Evolutionary conservation across 2,888 invertebrate genomes (phyloP), one percentile per base, ranked within the genome.

Genomic region (Epistrophella euchroma): DNA sequence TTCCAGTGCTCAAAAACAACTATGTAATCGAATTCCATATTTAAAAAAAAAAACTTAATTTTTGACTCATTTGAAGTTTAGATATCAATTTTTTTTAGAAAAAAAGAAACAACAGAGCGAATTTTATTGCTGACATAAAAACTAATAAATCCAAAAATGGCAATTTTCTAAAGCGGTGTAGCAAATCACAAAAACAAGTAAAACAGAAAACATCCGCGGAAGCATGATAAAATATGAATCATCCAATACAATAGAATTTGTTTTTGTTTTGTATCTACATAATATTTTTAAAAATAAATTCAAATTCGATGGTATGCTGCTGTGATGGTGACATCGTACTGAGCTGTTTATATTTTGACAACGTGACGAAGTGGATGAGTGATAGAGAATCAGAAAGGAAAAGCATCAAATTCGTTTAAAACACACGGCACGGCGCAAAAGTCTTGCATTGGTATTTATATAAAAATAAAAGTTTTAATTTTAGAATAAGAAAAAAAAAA

Each of bases 391-490:
- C 68, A 73, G 43, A 50, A 19, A 56, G 43, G 19, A 62, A 50
- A 62, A 55, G n/a, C 72, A 62, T 37, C 45, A 28, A 64, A 55
- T 64, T 66, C 22, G 28, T 35, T 66, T 58, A 55, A n/a, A 50
- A 76, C 7, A 19, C 56, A 73, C 37, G 58, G 10, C 76, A 73
- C 79, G 55, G 37, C 43, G 47, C 25, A 66, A 35, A 66, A 66
- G 66, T 62, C 74, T 50, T 80, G 80, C 84, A 85, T 80, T 80
- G 80, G 80, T 85, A 80, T 85, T 85, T 85, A 85, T 80, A 60
- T n/a, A 78, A 50, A 72, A 71, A 79, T 35, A 47, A 52, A 66
- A 71, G 47, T 75, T 79, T 25, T 79, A 79, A 84, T 22, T 79
- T 84, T 84, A 84, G 84, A 84, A 52, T 37, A 58, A 62, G 22